Conservation (phyloP, 2,888 invertebrate species). For the Stramonita haemastoma region DNA sequence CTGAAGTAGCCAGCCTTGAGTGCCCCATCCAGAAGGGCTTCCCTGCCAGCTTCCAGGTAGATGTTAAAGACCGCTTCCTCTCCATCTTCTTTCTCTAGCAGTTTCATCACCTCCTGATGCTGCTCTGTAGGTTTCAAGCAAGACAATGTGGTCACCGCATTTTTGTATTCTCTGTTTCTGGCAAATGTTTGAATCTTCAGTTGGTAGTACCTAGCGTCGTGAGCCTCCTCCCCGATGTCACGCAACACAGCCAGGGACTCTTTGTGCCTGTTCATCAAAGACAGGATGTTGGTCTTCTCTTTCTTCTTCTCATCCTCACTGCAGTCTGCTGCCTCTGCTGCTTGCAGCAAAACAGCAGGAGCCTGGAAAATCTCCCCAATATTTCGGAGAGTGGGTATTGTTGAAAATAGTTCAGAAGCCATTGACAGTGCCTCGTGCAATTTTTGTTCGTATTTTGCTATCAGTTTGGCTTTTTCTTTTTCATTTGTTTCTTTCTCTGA, state of each 20-base stretch:
- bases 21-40: background rate
- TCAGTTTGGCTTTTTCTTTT: background rate
- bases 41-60: constrained; percentile 23
- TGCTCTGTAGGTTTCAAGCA: background rate
- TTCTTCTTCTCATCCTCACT: background rate
- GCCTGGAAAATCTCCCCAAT: constrained; percentile 13
- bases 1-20: background rate
- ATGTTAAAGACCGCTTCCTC: background rate
- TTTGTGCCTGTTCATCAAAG: background rate
- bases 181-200: background rate
- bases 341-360: constrained; percentile 3
- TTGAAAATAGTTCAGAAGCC: background rate
- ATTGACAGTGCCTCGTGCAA: background rate
- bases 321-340: background rate
- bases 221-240: background rate
- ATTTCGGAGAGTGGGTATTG: background rate
- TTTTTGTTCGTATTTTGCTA: background rate
- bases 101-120: background rate
- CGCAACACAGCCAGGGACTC: background rate
- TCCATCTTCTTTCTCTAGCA: background rate
- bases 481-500: constrained; percentile 2
- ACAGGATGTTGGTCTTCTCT: background rate
- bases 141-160: background rate
- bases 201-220: background rate
- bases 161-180: background rate